Base-by-base conservation (phyloP, 2,113 vertebrate species). In the Platysteira castanea region DNA sequence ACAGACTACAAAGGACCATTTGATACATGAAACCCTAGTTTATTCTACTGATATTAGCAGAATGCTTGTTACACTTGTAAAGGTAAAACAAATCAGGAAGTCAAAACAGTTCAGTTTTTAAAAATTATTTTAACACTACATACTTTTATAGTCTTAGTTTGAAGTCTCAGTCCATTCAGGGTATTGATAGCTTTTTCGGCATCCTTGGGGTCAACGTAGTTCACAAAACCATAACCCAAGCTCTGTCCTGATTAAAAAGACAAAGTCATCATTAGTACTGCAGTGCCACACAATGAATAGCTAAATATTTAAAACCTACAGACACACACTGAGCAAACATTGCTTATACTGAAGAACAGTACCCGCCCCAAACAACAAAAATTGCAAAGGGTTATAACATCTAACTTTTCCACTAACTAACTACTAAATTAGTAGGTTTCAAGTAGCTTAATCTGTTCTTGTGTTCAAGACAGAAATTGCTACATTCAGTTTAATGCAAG, bases 101-200 rank as follows among this genome's bases (percentile, higher is more conserved):
- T 42, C 64, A 50, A 67, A 84, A 41, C 9, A 63, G 2, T 63
- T 86, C 7, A 5, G 8, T 70, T 75, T 52, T 33, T 75, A 76
- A 19, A 61, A 80, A 53, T 79, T 37, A 44, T 39, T 79, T 56
- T 68, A 71, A 44, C 6, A 39, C 3, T 76, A 98, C 98, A 93
- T 99, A 99, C 99, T 98, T 99, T 99, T 97, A 99, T 99, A 95
- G 99, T 99, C 98, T 99, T 99, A 95, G 99, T 99, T 98, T 99
- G 99, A 97, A 99, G 99, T 98, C 99, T 98, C 97, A 99, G 98
- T 98, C 99, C 99, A 93, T 99, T 99, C 97, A 99, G 97, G 35
- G 99, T 99, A 97, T 99, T 99, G 97, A 99, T 99, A 92, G 99
- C 99, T 97, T 99, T 99, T 94, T 99, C 99, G 19, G 99, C 99